Evolutionary conservation across 2,888 invertebrate species (phyloP).

Genomic region (Myopa tessellatipennis): DNA sequence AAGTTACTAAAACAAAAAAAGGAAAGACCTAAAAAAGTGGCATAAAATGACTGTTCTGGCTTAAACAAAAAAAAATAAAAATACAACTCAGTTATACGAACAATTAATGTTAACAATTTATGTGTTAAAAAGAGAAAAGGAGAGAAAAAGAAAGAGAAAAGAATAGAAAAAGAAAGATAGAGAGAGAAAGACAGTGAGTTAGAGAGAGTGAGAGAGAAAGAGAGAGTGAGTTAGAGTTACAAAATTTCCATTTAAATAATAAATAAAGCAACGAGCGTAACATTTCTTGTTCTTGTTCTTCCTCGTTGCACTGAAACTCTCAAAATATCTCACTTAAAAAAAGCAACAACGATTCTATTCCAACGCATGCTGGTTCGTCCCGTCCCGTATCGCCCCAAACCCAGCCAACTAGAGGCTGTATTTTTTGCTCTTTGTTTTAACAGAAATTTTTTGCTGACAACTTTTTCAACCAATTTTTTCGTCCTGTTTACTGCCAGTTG

Average conservation of each 20-base stretch:
- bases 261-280: neutral
- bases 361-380: neutral
- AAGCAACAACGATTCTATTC: slow-evolving; percentile 25
- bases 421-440: neutral
- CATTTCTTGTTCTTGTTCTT: neutral
- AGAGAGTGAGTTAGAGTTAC: no score
- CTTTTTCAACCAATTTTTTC: slow-evolving; percentile 1
- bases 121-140: neutral
- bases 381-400: neutral
- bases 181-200: neutral
- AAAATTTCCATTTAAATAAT: slow-evolving; percentile 16
- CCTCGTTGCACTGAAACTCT: neutral
- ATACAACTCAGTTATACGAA: neutral
- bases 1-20: neutral
- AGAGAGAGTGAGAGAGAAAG: neutral
- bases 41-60: no score
- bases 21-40: neutral
- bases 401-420: neutral
- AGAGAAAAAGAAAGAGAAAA: no score
- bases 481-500: neutral
- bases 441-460: neutral
- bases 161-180: neutral
- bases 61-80: neutral
- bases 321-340: neutral
- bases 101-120: slow-evolving; percentile 4